Base-by-base conservation (phyloP, 2,888 invertebrate genomes). In the Altica lythri region DNA sequence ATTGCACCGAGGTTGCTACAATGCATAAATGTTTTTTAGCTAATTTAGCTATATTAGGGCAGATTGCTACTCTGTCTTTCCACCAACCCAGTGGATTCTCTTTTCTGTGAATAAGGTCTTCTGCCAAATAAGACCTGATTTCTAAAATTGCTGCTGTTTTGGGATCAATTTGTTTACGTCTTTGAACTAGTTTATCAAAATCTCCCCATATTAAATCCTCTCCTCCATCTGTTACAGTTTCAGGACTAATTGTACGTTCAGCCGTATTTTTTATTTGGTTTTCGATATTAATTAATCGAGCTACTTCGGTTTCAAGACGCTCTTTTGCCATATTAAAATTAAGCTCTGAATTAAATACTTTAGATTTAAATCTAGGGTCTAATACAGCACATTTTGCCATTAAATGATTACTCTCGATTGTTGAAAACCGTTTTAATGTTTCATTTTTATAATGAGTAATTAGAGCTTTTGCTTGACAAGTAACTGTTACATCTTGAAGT, bases 131-230 rank as follows among this genome's bases (percentile, higher is more conserved):
- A 13, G 25, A 27, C 27, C 18, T 42, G 10, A 42, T 13, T 27
- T 42, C 42, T 27, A 42, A 27, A 27, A 42, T 42, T 9, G 42
- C 42, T 13, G 27, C 34, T 6, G 34, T 5, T 14, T 18, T 6
- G 5, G 42, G 2, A 12, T 42, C 22, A 14, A 42, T 42, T 27
- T 42, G 2, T 3, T n/a, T 42, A 4, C 10, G 6, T 9, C 12
- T 42, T 12, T 25, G 3, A n/a, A 16, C 6, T 8, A 16, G 9
- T 42, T 42, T 42, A 27, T 42, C 42, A 14, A 42, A 42, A 27
- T 42, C 42, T 6, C 13, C 25, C 42, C 29, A 46, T 62, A 42
- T 25, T 42, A 42, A 42, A 42, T 42, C 14, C 14, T 42, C 25
- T n/a, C 6, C 3, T 8, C n/a, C 27, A n/a, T 35, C 14, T n/a